A percentile compares a stretch with the other conserved stretches of the same genome.
Conservation (phyloP, 2,113 vertebrate genomes). For the Hirundichthys speculiger region DNA sequence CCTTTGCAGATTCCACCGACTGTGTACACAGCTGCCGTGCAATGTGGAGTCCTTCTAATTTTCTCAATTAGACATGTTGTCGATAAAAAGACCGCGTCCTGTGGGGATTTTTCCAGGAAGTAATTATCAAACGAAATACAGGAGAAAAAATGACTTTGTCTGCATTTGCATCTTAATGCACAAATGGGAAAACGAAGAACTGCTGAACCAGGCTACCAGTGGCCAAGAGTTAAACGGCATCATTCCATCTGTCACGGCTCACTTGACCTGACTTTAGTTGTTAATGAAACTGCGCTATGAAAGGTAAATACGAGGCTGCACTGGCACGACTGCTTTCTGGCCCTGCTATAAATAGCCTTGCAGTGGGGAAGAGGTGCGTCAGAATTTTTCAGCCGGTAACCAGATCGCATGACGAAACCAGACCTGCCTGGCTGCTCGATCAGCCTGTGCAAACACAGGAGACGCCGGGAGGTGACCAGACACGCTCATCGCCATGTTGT, state of each 20-base stretch:
- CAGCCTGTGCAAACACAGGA: slow-evolving; percentile 57
- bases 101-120: slow-evolving; percentile 78
- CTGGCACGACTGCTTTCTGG: slow-evolving; percentile 25
- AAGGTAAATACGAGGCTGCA: slow-evolving; percentile 23
- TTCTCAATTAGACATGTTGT: slow-evolving; percentile 82
- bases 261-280: slow-evolving; percentile 23
- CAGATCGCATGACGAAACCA: slow-evolving; percentile 53
- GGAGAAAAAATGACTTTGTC: slow-evolving; percentile 64
- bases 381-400: slow-evolving; percentile 61
- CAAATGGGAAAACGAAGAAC: slow-evolving; percentile 33
- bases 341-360: slow-evolving; percentile 21
- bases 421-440: slow-evolving; percentile 46
- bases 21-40: slow-evolving; percentile 84
- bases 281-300: slow-evolving; percentile 38
- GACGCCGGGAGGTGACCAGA: slow-evolving; percentile 51
- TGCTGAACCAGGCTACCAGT: slow-evolving; percentile 30
- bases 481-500: slow-evolving; percentile 40
- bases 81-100: slow-evolving; percentile 75
- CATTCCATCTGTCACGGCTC: slow-evolving; percentile 46
- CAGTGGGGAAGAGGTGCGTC: slow-evolving; percentile 23
- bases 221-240: slow-evolving; percentile 41
- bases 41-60: slow-evolving; percentile 77
- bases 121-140: slow-evolving; percentile 78
- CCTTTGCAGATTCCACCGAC: slow-evolving; percentile 70
- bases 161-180: slow-evolving; percentile 58